Percentiles rank a stretch among this genome's conserved stretches.
Evolutionary conservation across 2,888 invertebrate species (phyloP).

Genomic region (Sinelater perroti): DNA sequence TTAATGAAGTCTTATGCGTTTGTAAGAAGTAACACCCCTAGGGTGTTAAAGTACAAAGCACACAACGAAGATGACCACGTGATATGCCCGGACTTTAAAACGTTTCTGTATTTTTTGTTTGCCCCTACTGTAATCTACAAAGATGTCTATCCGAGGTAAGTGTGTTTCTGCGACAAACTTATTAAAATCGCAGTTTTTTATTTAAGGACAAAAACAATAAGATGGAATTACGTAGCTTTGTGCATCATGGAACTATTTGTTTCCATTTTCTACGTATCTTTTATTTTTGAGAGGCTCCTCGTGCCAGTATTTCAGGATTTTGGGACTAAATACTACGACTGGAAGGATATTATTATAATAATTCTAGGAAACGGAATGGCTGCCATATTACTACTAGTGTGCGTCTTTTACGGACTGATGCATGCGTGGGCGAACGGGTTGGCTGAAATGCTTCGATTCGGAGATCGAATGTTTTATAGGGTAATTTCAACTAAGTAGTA

Average conservation of each 20-base stretch:
- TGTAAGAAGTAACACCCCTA: slow-evolving; percentile 74
- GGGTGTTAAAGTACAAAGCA: slow-evolving; percentile 65
- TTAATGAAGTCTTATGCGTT: slow-evolving; percentile 91
- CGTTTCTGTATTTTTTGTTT: slow-evolving; percentile 76
- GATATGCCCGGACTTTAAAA: slow-evolving; percentile 67
- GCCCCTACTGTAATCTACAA: slow-evolving; percentile 87
- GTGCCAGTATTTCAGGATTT: slow-evolving; percentile 73
- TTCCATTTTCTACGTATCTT: slow-evolving; percentile 80
- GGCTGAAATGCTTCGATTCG: slow-evolving; percentile 88
- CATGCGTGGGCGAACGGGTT: slow-evolving; percentile 94
- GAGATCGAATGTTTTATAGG: slow-evolving; percentile 84
- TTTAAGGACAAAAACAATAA: slow-evolving; percentile 73
- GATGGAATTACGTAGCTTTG: slow-evolving; percentile 77
- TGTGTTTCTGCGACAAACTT: slow-evolving; percentile 74
- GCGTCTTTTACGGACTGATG: slow-evolving; percentile 81
- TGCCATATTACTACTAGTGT: slow-evolving; percentile 67
- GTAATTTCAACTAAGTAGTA: slow-evolving; percentile 60
- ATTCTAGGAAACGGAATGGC: slow-evolving; percentile 62
- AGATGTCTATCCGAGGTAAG: slow-evolving; percentile 80
- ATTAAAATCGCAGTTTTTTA: slow-evolving; percentile 72
- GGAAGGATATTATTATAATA: slow-evolving; percentile 65
- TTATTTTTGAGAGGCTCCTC: slow-evolving; percentile 82
- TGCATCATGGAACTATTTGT: slow-evolving; percentile 79
- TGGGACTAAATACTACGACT: slow-evolving; percentile 61
- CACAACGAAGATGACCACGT: slow-evolving; percentile 58